Base-by-base conservation (phyloP, 2,797 vertebrate species). In the Perdix hodgsoniae region DNA sequence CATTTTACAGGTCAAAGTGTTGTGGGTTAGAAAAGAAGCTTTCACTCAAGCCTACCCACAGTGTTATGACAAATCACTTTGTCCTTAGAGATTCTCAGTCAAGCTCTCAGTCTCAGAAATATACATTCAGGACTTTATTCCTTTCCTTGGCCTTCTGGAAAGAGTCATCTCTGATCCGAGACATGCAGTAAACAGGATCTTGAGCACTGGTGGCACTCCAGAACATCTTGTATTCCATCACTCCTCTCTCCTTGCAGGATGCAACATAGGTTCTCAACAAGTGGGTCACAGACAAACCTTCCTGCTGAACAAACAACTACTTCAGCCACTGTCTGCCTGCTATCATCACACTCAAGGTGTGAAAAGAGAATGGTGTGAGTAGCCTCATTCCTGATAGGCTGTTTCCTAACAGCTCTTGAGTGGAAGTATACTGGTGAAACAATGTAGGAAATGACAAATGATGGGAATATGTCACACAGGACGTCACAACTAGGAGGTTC, bases 291-390 rank as follows among this genome's bases (percentile, higher is more conserved):
- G 23, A 42, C 15, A 39, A 74, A 60, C 50, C 45, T 6, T 26
- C 56, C 63, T 47, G 35, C 29, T 52, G 70, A 91, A 45, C 7
- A 67, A 91, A 21, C 26, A 70, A 33, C 40, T 35, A 7, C 31
- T 37, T 42, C 2, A 1, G 18, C 7, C 5, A 6, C 31, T 23
- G 0, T 0, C 33, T 37, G 11, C 49, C 61, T 76, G 31, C 52
- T 52, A 61, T 57, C 37, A 13, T 14, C 59, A 72, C 52, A 59
- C 47, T 33, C 8, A 18, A 60, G 44, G 60, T 33, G 31, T 31
- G 47, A 40, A 27, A 50, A 70, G 17, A 7, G 26, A 21, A 26
- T 15, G 29, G 33, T n/a, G 33, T 47, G 23, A 85, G 50, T 4
- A 63, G 60, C 54, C 56, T 73, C 39, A 16, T 10, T 42, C 49